phyloP scores from a whole-genome alignment of 2,113 vertebrate species.

The Mormyrus iriodes region DNA sequence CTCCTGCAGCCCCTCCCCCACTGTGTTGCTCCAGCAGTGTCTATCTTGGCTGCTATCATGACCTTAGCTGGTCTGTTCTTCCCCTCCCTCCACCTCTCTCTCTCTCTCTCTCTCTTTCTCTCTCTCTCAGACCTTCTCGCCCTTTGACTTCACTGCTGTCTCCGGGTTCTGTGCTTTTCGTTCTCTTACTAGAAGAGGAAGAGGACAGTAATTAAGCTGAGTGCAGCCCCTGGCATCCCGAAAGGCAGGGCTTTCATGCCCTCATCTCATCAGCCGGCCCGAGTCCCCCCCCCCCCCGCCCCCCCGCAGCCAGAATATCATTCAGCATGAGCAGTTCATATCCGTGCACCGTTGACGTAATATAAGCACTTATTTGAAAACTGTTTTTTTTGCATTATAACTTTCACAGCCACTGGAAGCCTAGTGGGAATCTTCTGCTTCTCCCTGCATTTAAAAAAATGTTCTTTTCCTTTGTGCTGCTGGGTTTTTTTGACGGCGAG shows the following conservation, averaged over 20 bases:
- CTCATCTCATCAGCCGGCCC: neutral
- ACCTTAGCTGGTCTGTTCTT: too few species aligned
- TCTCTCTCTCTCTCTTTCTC: too few species aligned
- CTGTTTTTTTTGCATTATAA: conserved; percentile 20
- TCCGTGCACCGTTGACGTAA: neutral
- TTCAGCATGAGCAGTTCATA: neutral
- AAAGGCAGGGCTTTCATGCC: neutral
- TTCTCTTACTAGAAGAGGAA: neutral
- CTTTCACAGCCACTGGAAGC: neutral
- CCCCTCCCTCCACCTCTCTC: neutral
- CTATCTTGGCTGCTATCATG: neutral
- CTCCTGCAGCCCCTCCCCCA: neutral
- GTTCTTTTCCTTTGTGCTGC: neutral
- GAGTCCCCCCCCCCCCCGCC: neutral
- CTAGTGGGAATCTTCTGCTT: neutral
- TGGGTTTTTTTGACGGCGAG: neutral
- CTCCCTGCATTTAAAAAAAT: neutral
- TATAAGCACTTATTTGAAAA: neutral
- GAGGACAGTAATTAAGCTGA: neutral
- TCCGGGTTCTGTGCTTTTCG: neutral
- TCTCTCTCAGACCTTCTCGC: neutral
- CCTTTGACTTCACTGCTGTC: neutral
- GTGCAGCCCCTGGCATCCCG: neutral
- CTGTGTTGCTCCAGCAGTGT: neutral
- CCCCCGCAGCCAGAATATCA: neutral